Evolutionary conservation across 2,113 vertebrate species (phyloP), one percentile per base, ranked within the genome.

Genomic region (Brienomyrus longianalis): DNA sequence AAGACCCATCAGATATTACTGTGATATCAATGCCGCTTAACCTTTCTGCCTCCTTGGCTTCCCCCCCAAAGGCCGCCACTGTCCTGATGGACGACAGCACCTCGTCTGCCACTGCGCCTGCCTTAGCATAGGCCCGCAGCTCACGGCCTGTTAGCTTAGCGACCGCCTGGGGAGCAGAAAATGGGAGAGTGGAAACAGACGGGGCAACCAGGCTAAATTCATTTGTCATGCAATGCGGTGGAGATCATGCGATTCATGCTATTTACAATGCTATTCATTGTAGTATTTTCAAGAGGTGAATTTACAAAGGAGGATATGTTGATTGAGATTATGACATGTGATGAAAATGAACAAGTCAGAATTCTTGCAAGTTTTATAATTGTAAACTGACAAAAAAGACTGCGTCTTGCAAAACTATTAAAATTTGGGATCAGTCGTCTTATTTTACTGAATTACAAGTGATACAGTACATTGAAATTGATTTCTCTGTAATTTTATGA

Each of bases 81-180:
- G 96, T 96, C 91, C 96, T 93, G 89, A 96, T 96, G 50, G 96
- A 92, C 3, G 95, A 95, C 39, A 96, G 91, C 17, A 96, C 96
- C 91, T 96, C 96, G 2, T 96, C 96, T 27, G 96, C 96, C 86
- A 96, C 94, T 0, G 95, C 93, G 5, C 96, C 96, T 5, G 96
- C 96, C 90, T 95, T 96, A 23, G 95, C 95, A 5, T 96, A 96
- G 9, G 96, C 94, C 83, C 89, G 91, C 4, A 96, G 91, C 90
- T 96, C 96, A 80, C 35, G 85, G 17, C 94, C 95, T 6, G 95
- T 96, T 89, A 96, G 90, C 88, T 89, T 93, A 6, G 94, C 90
- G 59, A 96, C 93, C 43, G 94, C 95, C 96, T 96, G 70, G 3
- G 88, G 27, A 52, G 52, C 23, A 62, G 31, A 27, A 23, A 85